Conservation (phyloP, 2,113 vertebrate species). For the Indicator indicator region DNA sequence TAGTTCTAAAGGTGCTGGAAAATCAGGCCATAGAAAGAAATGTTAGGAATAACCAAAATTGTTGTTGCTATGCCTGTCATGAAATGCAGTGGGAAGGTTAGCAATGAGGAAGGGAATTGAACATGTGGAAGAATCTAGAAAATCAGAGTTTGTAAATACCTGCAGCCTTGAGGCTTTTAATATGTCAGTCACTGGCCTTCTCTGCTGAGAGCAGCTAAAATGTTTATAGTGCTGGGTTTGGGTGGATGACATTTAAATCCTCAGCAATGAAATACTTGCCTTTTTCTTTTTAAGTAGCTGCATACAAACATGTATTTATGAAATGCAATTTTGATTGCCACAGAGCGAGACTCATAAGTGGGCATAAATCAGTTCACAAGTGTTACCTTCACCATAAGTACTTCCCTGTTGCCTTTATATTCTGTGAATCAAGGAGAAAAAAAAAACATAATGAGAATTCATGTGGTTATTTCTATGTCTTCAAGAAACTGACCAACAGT, state of each 20-base stretch:
- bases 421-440: background rate
- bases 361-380: background rate
- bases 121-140: slow-evolving; percentile 35
- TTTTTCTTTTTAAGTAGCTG: slow-evolving; percentile 33
- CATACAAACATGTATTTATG: slow-evolving; percentile 24
- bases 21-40: background rate
- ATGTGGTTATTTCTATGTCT: background rate
- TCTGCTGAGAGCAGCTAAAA: slow-evolving; percentile 12
- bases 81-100: background rate
- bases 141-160: slow-evolving; percentile 25
- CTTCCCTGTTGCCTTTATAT: background rate
- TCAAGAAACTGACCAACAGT: background rate
- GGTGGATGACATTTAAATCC: slow-evolving; percentile 48
- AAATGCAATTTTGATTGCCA: slow-evolving; percentile 29
- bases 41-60: background rate
- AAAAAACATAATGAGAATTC: background rate
- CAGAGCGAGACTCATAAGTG: background rate
- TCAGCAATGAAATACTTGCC: background rate
- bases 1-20: background rate
- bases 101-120: background rate
- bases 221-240: slow-evolving; percentile 14
- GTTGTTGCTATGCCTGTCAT: background rate
- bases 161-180: slow-evolving; percentile 34
- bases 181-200: slow-evolving; percentile 12
- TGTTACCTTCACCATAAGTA: background rate